phyloP scores from a whole-genome alignment of 2,888 invertebrate genomes.

The Lithophane socia region DNA sequence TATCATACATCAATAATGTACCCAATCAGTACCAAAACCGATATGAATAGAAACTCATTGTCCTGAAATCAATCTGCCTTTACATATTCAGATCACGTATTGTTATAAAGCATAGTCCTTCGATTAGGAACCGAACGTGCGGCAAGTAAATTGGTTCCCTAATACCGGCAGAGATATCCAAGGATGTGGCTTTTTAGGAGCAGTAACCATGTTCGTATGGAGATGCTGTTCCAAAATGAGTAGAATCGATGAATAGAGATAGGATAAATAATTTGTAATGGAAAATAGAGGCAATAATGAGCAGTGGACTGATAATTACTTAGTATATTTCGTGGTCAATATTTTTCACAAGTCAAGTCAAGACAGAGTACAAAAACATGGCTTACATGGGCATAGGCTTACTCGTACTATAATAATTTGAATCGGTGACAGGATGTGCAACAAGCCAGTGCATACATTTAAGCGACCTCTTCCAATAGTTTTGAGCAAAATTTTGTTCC shows the following conservation, averaged over 20 bases:
- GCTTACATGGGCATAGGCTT: too few species aligned
- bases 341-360: too few species aligned
- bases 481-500: neutral
- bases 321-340: too few species aligned
- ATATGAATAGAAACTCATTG: constrained; percentile 29
- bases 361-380: too few species aligned
- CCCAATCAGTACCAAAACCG: constrained; percentile 33
- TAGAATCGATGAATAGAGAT: too few species aligned
- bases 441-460: too few species aligned
- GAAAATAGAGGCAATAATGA: too few species aligned
- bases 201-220: constrained; percentile 7
- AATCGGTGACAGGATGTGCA: too few species aligned
- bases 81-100: constrained; percentile 73
- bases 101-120: constrained; percentile 72
- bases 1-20: constrained; percentile 9
- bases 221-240: neutral
- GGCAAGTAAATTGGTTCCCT: constrained; percentile 69
- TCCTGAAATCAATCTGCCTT: constrained; percentile 53
- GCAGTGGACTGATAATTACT: too few species aligned
- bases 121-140: constrained; percentile 75
- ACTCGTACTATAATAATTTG: too few species aligned
- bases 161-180: constrained; percentile 36
- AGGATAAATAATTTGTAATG: too few species aligned
- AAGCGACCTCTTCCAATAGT: too few species aligned
- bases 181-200: constrained; percentile 8